Conservation (phyloP, 1,140 invertebrate species). For the Anadara kagoshimensis region DNA sequence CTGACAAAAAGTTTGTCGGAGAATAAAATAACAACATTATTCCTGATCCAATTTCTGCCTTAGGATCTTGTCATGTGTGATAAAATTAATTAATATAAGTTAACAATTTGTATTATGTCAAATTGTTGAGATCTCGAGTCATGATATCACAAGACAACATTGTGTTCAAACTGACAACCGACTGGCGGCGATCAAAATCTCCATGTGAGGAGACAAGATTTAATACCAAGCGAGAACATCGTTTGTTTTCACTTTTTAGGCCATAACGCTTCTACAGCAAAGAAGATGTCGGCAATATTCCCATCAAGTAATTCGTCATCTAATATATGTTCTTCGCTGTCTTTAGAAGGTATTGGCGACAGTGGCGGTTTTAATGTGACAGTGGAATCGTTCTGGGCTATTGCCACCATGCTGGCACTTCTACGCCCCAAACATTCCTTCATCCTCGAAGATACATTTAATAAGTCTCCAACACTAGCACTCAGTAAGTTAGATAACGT, state of each 20-base stretch:
- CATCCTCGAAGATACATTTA: background rate
- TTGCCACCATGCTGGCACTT: constrained; percentile 27
- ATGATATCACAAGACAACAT: too few species aligned
- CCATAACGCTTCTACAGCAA: constrained; percentile 56
- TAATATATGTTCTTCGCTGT: constrained; percentile 35
- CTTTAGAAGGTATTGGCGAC: background rate
- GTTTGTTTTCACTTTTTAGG: constrained; percentile 40
- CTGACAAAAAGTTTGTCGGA: too few species aligned
- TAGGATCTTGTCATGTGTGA: too few species aligned
- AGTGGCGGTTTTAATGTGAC: background rate
- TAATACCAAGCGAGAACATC: too few species aligned
- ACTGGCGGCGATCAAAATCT: too few species aligned
- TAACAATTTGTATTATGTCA: too few species aligned
- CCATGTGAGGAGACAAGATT: too few species aligned
- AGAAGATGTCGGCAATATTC: constrained; percentile 54
- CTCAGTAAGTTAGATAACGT: constrained; percentile 12
- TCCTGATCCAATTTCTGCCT: too few species aligned
- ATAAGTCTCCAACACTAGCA: constrained; percentile 25
- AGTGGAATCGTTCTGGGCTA: constrained; percentile 14
- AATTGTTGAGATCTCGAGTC: too few species aligned
- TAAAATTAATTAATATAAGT: too few species aligned
- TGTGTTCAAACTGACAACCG: too few species aligned
- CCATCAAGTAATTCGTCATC: constrained; percentile 52
- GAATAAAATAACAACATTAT: too few species aligned
- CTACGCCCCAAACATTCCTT: constrained; percentile 1